Percentiles rank a stretch among this genome's conserved stretches.
Conservation (phyloP, 2,113 vertebrate species). For the Hyperoodon ampullatus region DNA sequence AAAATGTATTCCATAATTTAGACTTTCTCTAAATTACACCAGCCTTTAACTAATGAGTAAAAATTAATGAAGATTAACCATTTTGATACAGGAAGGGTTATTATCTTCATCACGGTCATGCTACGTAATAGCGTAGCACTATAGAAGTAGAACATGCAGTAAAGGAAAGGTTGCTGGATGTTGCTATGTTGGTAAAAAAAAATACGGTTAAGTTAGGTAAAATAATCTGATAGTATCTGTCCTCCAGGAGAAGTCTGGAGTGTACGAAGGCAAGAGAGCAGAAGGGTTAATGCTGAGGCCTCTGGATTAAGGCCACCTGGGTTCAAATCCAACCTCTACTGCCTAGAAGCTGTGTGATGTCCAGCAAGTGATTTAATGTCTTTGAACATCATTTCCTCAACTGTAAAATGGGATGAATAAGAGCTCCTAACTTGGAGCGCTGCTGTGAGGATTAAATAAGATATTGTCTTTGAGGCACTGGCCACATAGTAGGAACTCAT, state of each 20-base stretch:
- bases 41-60: conserved; percentile 44
- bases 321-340: not conserved
- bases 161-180: not conserved
- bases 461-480: not conserved
- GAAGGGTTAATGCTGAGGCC: not conserved
- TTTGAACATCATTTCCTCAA: not conserved
- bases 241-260: not conserved
- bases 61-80: conserved; percentile 58
- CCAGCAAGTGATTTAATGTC: not conserved
- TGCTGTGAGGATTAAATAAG: not conserved
- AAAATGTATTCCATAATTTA: conserved; percentile 49
- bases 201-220: not conserved
- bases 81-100: not conserved
- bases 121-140: not conserved
- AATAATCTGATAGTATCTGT: not conserved
- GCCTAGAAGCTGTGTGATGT: not conserved
- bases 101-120: conserved; percentile 45
- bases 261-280: not conserved
- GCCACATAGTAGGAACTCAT: too few relatives aligned
- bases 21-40: conserved; percentile 10
- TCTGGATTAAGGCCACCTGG: not conserved
- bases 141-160: not conserved
- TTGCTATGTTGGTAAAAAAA: not conserved
- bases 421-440: not conserved
- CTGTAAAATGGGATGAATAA: not conserved